These are phyloP conservation scores for Solenodon paradoxus DNA, from an alignment of 2,113 vertebrate species.

Conservation along the genomic window DNA sequence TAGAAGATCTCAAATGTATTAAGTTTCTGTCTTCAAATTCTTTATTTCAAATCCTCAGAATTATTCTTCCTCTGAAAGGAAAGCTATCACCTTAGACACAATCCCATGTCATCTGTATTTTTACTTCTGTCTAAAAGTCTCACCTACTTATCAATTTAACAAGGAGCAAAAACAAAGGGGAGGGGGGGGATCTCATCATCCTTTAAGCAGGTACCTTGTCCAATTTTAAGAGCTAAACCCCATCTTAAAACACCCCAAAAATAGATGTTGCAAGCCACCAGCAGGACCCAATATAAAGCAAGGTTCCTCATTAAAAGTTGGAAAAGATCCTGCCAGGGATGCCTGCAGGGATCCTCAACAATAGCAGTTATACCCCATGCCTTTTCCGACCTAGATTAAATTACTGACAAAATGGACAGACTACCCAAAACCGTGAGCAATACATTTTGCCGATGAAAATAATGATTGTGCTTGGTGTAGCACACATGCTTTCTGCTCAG, in stretches of 20 bases:
- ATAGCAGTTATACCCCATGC: constrained; percentile 55
- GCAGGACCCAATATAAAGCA: constrained; percentile 66
- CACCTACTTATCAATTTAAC: constrained; percentile 68
- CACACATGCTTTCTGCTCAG: constrained; percentile 52
- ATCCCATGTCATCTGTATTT: constrained; percentile 43
- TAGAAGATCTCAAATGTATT: neutral
- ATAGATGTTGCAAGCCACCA: constrained; percentile 49
- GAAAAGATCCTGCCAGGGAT: constrained; percentile 51
- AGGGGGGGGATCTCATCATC: neutral
- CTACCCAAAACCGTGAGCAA: constrained; percentile 73
- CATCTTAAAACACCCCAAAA: constrained; percentile 56
- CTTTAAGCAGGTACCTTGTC: constrained; percentile 53
- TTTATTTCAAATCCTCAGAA: constrained; percentile 50
- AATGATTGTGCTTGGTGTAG: constrained; percentile 53
- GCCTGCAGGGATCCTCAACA: constrained; percentile 54
- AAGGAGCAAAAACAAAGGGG: constrained; percentile 34
- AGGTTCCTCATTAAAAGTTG: constrained; percentile 74
- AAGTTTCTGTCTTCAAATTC: constrained; percentile 49
- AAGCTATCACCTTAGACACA: constrained; percentile 42
- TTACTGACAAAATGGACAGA: constrained; percentile 73
- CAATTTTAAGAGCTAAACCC: constrained; percentile 54
- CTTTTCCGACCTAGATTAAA: constrained; percentile 74
- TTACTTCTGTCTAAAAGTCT: constrained; percentile 41
- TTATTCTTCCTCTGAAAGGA: constrained; percentile 43
- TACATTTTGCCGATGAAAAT: constrained; percentile 53